Evolutionary conservation across 1,140 invertebrate species (phyloP), one percentile per base, ranked within the genome.

Genomic region (Bombus vancouverensis): DNA sequence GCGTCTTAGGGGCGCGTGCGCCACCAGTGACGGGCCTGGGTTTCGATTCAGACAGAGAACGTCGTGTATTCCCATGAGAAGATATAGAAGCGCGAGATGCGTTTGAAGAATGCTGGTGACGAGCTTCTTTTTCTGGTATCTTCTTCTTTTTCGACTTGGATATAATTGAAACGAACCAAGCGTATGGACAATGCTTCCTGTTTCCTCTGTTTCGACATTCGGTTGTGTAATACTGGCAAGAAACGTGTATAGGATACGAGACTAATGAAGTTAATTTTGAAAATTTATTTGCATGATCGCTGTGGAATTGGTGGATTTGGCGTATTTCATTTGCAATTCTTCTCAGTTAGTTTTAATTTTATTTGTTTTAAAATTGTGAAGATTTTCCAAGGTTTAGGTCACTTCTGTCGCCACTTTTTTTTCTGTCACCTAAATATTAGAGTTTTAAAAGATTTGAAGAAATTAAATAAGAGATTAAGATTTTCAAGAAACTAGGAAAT

Each of bases 21-120:
- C 73, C 53, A 28, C 1, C 18, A 39, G 81, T 32, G 62, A 42
- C 62, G 44, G 10, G 53, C 28, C 15, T 70, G 71, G 44, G 53
- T 62, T 80, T 78, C 74, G 88, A 80, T 89, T 80, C 80, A 89
- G 34, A 86, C 76, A 87, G 84, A 65, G 66, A 75, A 86, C 66
- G 65, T 83, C 76, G 76, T 65, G 68, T 76, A 86, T 86, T 75
- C 79, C 44, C 78, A 68, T 79, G 42, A 25, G 71, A 66, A 62
- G 65, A 74, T 75, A 77, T 53, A 77, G 62, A 53, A 32, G 28
- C 2, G n/a, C n/a, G n/a, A 37, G 83, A 80, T 84, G 87, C 85
- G 72, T 89, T 89, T 71, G 77, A 76, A 87, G 80, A 76, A 37
- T 66, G n/a, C 32, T 39, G 42, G 12, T 25, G 71, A 22, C 81